These are phyloP conservation scores for Apis laboriosa DNA, from an alignment of 1,140 invertebrate species.

Conservation along the genomic window DNA sequence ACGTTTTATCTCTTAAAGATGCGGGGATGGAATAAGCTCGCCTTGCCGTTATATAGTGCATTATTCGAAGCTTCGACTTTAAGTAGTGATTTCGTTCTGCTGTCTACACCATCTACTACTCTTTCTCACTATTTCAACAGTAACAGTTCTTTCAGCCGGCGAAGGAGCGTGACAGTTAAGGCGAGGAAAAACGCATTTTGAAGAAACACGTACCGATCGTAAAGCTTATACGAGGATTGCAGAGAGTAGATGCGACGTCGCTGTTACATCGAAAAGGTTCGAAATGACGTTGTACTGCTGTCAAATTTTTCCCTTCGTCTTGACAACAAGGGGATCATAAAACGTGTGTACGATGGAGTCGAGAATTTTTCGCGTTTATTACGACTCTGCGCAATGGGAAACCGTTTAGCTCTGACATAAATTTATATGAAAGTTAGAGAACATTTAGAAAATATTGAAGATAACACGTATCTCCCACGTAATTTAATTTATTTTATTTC, in stretches of 20 bases:
- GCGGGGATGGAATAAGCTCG: not conserved
- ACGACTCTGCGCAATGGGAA: no score
- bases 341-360: not conserved
- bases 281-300: not conserved
- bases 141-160: conserved; percentile 23
- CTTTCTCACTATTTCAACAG: not conserved
- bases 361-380: not conserved
- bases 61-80: conserved; percentile 24
- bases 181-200: conserved; percentile 9
- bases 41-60: not conserved
- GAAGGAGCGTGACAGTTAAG: conserved; percentile 28
- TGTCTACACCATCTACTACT: conserved; percentile 4
- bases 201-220: conserved; percentile 42
- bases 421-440: not conserved
- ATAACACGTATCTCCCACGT: not conserved
- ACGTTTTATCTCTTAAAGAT: not conserved
- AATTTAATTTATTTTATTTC: no score
- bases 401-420: not conserved
- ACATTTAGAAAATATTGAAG: not conserved
- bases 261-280: conserved; percentile 17
- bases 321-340: not conserved
- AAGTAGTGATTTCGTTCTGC: conserved; percentile 41
- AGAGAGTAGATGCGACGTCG: not conserved
- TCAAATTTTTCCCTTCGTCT: conserved; percentile 23
- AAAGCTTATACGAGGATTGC: conserved; percentile 47